phyloP scores from a whole-genome alignment of 2,113 vertebrate genomes.

The Megaleporinus macrocephalus region DNA sequence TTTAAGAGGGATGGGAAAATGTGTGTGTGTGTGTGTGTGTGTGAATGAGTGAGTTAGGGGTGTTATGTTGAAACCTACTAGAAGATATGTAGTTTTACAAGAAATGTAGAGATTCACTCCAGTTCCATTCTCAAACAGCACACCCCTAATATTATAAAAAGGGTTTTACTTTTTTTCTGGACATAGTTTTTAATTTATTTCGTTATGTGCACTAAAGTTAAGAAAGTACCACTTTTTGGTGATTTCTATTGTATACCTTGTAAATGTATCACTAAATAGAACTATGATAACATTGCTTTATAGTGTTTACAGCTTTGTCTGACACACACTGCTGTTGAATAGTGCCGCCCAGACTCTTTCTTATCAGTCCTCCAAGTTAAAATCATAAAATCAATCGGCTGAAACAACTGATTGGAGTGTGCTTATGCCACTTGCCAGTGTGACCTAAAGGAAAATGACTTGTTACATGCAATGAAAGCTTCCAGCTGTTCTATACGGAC shows the following conservation, averaged over 20 bases:
- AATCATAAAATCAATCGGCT: not conserved
- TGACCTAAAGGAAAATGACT: not conserved
- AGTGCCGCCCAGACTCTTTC: too few relatives aligned
- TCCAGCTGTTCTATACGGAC: not conserved
- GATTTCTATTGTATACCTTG: too few relatives aligned
- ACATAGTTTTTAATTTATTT: too few relatives aligned
- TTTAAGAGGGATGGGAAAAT: conserved; percentile 12
- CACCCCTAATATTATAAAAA: too few relatives aligned
- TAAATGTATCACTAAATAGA: too few relatives aligned
- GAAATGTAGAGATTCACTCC: not conserved
- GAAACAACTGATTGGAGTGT: not conserved
- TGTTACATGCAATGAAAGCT: not conserved
- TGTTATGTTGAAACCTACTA: conserved; percentile 9
- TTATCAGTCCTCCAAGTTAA: not conserved
- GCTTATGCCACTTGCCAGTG: not conserved
- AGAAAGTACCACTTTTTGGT: too few relatives aligned
- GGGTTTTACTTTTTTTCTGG: too few relatives aligned
- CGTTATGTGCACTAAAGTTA: too few relatives aligned
- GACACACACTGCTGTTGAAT: too few relatives aligned
- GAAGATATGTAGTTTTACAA: not conserved
- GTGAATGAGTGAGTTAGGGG: not conserved
- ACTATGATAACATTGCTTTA: too few relatives aligned
- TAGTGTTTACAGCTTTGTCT: too few relatives aligned
- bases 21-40: not conserved
- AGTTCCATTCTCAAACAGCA: not conserved